Evolutionary conservation across 2,888 invertebrate species (phyloP).

Genomic region (Drosophila nr. medialis): DNA sequence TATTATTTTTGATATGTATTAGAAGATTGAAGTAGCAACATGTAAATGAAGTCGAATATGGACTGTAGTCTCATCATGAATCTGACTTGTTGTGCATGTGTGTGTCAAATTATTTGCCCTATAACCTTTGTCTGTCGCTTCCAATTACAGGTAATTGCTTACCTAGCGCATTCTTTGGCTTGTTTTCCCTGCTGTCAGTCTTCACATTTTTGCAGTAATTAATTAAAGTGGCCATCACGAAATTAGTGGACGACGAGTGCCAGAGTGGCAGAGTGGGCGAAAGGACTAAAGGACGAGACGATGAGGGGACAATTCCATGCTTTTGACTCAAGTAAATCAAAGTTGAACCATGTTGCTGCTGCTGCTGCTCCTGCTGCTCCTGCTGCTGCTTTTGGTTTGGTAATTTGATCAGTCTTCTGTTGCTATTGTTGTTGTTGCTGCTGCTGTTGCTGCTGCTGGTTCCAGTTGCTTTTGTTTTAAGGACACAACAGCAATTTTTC

Average conservation of each 20-base stretch:
- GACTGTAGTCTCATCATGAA: neutral
- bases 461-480: slow-evolving; percentile 20
- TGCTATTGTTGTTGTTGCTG: neutral
- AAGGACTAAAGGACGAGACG: neutral
- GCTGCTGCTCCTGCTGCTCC: neutral
- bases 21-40: neutral
- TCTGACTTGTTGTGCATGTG: neutral
- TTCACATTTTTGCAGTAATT: slow-evolving; percentile 34
- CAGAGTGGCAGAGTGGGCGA: neutral
- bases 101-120: neutral
- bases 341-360: slow-evolving; percentile 39
- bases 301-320: slow-evolving; percentile 13
- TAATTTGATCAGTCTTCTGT: slow-evolving; percentile 60
- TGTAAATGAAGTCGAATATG: neutral
- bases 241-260: slow-evolving; percentile 27
- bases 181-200: slow-evolving; percentile 14
- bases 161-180: neutral
- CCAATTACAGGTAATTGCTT: slow-evolving; percentile 20
- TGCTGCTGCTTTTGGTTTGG: slow-evolving; percentile 30
- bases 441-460: neutral
- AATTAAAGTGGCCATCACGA: slow-evolving; percentile 36
- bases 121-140: slow-evolving; percentile 1
- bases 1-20: neutral
- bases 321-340: slow-evolving; percentile 69
- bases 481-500: slow-evolving; percentile 54